phyloP scores from a whole-genome alignment of 2,113 vertebrate species.

The Campylomormyrus tamandua region DNA sequence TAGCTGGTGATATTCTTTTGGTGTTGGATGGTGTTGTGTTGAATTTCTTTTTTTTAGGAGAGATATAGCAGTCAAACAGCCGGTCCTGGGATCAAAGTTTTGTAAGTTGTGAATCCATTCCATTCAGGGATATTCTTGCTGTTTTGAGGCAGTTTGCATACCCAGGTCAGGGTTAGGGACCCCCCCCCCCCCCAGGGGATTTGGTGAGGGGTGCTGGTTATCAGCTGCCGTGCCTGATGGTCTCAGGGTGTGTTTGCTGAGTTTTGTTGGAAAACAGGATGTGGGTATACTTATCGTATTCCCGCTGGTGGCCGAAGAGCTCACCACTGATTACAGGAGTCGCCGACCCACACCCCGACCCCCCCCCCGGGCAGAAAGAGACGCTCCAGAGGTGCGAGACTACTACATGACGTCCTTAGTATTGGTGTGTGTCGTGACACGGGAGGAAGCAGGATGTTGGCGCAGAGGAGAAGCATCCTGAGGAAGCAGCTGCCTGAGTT shows the following conservation, averaged over 20 bases:
- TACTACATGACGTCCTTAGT: background rate
- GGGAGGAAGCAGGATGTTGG: background rate
- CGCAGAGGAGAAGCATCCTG: background rate
- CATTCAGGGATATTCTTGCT: background rate
- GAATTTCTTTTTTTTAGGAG: background rate
- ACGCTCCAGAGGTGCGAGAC: background rate
- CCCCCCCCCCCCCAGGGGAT: background rate
- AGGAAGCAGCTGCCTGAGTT: constrained; percentile 22
- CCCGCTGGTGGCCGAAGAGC: background rate
- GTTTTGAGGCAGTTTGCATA: background rate
- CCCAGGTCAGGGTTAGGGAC: background rate
- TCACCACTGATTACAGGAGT: background rate
- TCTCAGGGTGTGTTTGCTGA: background rate
- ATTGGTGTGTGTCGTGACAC: background rate
- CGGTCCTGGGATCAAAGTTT: background rate
- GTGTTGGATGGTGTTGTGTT: background rate
- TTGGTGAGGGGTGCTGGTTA: background rate
- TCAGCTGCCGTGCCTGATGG: background rate
- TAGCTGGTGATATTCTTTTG: background rate
- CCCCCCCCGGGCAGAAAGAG: background rate
- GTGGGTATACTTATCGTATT: background rate
- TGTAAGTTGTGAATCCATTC: background rate
- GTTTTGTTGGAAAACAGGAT: background rate
- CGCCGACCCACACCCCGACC: background rate
- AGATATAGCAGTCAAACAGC: background rate